Base-by-base conservation (phyloP, 2,113 vertebrate species). In the Myrmecophaga tridactyla region DNA sequence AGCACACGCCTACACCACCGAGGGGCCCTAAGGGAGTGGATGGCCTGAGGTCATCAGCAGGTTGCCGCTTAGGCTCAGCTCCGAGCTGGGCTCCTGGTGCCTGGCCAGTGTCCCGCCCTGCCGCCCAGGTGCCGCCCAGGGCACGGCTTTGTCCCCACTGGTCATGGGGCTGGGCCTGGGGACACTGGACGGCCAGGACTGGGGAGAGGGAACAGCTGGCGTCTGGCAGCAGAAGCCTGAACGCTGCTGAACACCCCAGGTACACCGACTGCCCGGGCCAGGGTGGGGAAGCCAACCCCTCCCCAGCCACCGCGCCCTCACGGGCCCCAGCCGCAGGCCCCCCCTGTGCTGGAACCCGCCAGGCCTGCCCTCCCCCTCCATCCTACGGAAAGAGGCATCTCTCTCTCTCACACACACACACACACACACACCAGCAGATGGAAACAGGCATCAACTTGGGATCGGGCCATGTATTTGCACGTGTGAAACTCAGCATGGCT, bases 281-380 rank as follows among this genome's bases (percentile, higher is more conserved):
- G n/a, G n/a, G n/a, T n/a, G n/a, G n/a, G n/a, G n/a, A n/a, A n/a
- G n/a, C n/a, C n/a, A n/a, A n/a, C 51, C 6, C 78, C 53, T 21
- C 29, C 7, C 6, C 29, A 5, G 34, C 23, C 5, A 0, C 3
- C 6, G 14, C 70, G 3, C 34, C 0, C 43, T 70, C 12, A 1
- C 27, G 46, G 77, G 72, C 72, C 0, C 21, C 20, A 46, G 43
- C 15, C 31, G 31, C 31, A 0, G 7, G 53, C 53, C 25, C 51
- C 27, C 29, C 20, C 21, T 34, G 18, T 41, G 11, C 7, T 2
- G 27, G 80, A 15, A 29, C 34, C 9, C 80, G 3, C 31, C 17
- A 12, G 15, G 70, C 9, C 65, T 1, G 27, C 4, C 46, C 46
- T 80, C 53, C 81, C 39, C 77, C 53, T 25, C 6, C 34, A 29